phyloP scores from a whole-genome alignment of 2,797 vertebrate species.

The Intellagama lesueurii region DNA sequence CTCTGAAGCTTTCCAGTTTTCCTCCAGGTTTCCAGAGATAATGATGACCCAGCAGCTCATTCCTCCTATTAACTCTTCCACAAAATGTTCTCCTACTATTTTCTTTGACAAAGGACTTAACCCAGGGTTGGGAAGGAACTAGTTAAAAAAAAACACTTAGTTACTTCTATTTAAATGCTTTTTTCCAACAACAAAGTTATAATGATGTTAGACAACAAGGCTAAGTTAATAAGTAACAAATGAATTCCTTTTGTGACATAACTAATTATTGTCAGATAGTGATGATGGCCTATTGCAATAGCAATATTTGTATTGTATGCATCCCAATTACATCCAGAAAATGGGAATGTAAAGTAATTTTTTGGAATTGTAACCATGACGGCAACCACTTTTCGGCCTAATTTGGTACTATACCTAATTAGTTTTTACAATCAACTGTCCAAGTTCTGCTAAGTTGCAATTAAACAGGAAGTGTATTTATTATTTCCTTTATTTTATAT shows the following conservation, averaged over 20 bases:
- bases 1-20: not conserved
- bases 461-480: too few relatives aligned
- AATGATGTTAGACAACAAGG: not conserved
- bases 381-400: too few relatives aligned
- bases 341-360: too few relatives aligned
- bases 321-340: too few relatives aligned
- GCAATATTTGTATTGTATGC: too few relatives aligned
- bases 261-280: too few relatives aligned
- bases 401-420: too few relatives aligned
- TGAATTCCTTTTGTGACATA: not conserved
- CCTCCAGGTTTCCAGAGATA: conserved; percentile 3
- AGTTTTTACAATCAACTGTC: too few relatives aligned
- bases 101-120: not conserved
- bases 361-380: too few relatives aligned
- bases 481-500: too few relatives aligned
- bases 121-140: not conserved
- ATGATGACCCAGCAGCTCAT: not conserved
- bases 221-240: not conserved
- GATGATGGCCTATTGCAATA: too few relatives aligned
- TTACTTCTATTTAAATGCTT: not conserved
- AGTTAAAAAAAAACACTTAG: not conserved
- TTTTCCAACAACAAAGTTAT: not conserved
- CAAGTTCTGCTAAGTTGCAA: too few relatives aligned
- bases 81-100: not conserved
- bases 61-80: not conserved